Base-by-base conservation (phyloP, 2,888 invertebrate genomes). In the Pasiphila rectangulata region DNA sequence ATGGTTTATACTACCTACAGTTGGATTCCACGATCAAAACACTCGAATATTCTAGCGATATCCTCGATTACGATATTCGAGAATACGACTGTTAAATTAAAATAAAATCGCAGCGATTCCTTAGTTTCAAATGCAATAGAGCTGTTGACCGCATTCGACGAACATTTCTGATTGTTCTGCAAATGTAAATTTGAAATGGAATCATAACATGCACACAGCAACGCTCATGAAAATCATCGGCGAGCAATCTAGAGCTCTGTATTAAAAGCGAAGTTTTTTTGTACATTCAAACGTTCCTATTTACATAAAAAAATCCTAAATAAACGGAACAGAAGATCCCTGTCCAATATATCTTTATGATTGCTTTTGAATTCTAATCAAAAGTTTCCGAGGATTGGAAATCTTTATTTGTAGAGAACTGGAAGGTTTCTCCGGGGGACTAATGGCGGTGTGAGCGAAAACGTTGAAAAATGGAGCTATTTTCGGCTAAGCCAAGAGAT, bases 11-110 rank as follows among this genome's bases (percentile, higher is more conserved):
- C 40, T 27, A 42, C 46, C 46, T 41, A 45, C 34, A 54, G 46
- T 65, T 59, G 64, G 69, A 75, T 72, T 67, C 65, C 66, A 56
- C 58, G 70, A 72, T 73, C 73, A 72, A 73, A 77, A 74, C 72
- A 72, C 67, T 68, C 57, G 59, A 63, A 67, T 65, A 74, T 67
- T n/a, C n/a, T n/a, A n/a, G n/a, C n/a, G n/a, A n/a, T n/a, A n/a
- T n/a, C n/a, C n/a, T n/a, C n/a, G n/a, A n/a, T n/a, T n/a, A n/a
- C n/a, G n/a, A n/a, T n/a, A n/a, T n/a, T n/a, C 63, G 61, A 55
- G 66, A 61, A 69, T 71, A 79, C 69, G 73, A 69, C 64, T 73
- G 63, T 78, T 75, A 73, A 75, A 80, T 79, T 77, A 61, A 68
- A 78, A 79, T 77, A 64, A 42, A 61, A 52, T 51, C 46, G 56